Conservation (phyloP, 2,113 vertebrate genomes). For the Siniperca knerii region DNA sequence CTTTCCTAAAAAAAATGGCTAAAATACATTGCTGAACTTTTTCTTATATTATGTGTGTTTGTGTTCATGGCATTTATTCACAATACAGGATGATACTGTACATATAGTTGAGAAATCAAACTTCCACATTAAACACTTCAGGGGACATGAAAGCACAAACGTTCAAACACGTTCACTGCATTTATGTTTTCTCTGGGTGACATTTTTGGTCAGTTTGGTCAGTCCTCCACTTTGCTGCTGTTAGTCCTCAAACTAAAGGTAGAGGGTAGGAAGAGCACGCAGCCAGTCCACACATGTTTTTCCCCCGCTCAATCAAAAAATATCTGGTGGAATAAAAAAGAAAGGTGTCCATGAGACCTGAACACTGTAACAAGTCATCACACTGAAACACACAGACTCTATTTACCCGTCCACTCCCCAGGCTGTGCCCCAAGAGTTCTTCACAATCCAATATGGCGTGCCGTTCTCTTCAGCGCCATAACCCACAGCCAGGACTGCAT, state of each 20-base stretch:
- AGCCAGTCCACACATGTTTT: slow-evolving; percentile 92
- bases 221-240: background rate
- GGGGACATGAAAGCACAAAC: background rate
- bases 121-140: background rate
- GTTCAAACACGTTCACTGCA: background rate
- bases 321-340: slow-evolving; percentile 81
- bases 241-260: slow-evolving; percentile 77
- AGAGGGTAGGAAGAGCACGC: slow-evolving; percentile 90
- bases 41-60: background rate
- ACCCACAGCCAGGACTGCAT: slow-evolving; percentile 91
- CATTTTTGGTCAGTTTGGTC: background rate
- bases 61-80: background rate
- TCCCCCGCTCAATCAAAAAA: slow-evolving; percentile 90
- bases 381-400: slow-evolving; percentile 19
- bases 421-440: slow-evolving; percentile 89
- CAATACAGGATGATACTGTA: background rate
- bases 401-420: slow-evolving; percentile 91
- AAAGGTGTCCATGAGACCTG: background rate
- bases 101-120: background rate
- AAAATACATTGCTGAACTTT: background rate
- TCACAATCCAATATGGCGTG: slow-evolving; percentile 90
- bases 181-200: background rate
- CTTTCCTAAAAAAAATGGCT: background rate
- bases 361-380: slow-evolving; percentile 1
- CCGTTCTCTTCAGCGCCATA: slow-evolving; percentile 81